Evolutionary conservation across 2,113 vertebrate species (phyloP), one percentile per base, ranked within the genome.

Genomic region (Tenebrosternarchus preto): DNA sequence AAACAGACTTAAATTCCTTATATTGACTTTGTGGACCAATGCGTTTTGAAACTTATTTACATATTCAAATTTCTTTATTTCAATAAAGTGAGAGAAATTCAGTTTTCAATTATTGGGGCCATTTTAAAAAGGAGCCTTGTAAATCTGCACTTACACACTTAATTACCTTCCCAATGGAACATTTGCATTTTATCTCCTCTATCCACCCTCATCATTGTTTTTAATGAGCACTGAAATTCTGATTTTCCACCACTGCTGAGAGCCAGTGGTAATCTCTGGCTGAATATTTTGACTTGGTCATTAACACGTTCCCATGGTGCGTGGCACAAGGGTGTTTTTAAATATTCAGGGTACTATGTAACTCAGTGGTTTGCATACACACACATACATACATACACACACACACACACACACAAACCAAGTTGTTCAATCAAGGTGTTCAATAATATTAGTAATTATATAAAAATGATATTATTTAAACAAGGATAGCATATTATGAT

Each of bases 211-310:
- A 53, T 69, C 19, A 25, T 16, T 71, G 33, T 59, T 20, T 71
- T 78, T 67, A 67, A 73, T 67, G 50, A 68, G 25, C 11, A 4
- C 43, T 33, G 22, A 39, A 77, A 78, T 69, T 57, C 50, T 25
- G 46, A 46, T 59, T 69, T 78, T 78, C 29, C 59, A 27, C 39
- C 50, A 12, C 27, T 7, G 55, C n/a, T 17, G 11, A 11, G 22
- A 36, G n/a, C 25, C 19, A 39, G 39, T 75, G 29, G 74, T 75
- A n/a, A 79, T 79, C 56, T 79, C 27, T 27, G 60, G 53, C 69
- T 46, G 33, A 73, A 78, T 33, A 60, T 76, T 76, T 55, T 79
- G 81, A 75, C 46, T 53, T 31, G 29, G 64, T 76, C 55, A 83
- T 83, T 79, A 80, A 76, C 77, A 63, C 25, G 36, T 63, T 79